These are phyloP conservation scores for Lasioglossum pauxillum DNA, from an alignment of 2,888 invertebrate genomes.

Conservation along the genomic window DNA sequence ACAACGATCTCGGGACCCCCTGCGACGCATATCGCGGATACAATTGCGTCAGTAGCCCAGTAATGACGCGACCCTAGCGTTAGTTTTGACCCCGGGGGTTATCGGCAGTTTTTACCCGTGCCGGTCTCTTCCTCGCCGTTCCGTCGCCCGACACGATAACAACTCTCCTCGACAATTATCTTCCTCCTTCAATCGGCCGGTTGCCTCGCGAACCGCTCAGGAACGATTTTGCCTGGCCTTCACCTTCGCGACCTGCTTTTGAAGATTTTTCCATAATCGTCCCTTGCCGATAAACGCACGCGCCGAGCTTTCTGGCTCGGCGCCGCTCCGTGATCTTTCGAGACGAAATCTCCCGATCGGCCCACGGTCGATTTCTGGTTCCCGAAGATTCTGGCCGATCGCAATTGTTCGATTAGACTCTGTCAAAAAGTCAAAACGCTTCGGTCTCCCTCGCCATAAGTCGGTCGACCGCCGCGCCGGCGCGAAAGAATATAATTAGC, in stretches of 20 bases:
- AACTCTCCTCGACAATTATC: conserved; percentile 50
- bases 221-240: conserved; percentile 37
- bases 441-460: not conserved
- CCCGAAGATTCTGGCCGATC: not conserved
- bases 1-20: conserved; percentile 75
- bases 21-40: conserved; percentile 73
- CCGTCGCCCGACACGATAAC: conserved; percentile 34
- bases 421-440: not conserved
- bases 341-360: not conserved
- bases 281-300: conserved; percentile 5
- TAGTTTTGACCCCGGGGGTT: conserved; percentile 60
- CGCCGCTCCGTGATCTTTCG: not conserved
- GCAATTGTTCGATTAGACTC: not conserved
- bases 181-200: conserved; percentile 9
- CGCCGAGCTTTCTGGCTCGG: not conserved
- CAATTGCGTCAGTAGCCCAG: conserved; percentile 76
- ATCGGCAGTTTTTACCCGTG: conserved; percentile 58
- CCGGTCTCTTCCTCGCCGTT: conserved; percentile 12
- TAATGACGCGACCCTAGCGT: conserved; percentile 60
- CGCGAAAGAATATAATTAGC: conserved; percentile 60
- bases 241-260: conserved; percentile 38
- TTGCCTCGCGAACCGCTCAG: conserved; percentile 11
- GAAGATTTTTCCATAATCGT: conserved; percentile 34
- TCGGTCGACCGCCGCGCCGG: too few relatives aligned
- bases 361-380: not conserved